A percentile compares a stretch with the other conserved stretches of the same genome.
phyloP scores from a whole-genome alignment of 2,888 invertebrate species.

The Allolobophora icterica region DNA sequence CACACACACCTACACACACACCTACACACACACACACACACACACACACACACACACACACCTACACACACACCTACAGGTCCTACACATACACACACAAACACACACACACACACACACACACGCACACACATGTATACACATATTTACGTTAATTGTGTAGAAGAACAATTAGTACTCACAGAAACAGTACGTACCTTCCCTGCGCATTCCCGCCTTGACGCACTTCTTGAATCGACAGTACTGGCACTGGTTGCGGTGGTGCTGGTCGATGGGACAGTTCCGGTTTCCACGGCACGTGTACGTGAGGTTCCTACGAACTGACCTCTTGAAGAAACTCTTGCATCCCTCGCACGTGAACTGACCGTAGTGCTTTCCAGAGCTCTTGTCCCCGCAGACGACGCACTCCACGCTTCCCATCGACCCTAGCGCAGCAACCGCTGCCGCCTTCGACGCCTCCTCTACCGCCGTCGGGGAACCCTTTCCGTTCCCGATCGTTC shows the following conservation, averaged over 20 bases:
- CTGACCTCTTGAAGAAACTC: constrained; percentile 98
- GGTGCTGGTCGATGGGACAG: constrained; percentile 98
- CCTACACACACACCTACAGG: too few relatives aligned
- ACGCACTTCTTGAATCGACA: constrained; percentile 98
- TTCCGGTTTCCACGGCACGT: constrained; percentile 95
- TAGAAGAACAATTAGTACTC: constrained; percentile 20
- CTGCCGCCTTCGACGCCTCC: background rate
- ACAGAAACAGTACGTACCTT: constrained; percentile 78
- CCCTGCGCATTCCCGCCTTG: constrained; percentile 99
- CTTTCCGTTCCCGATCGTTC: background rate
- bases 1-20: too few relatives aligned
- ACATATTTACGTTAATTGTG: background rate
- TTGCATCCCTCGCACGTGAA: constrained; percentile 96
- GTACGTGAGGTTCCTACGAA: constrained; percentile 94
- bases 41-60: too few relatives aligned
- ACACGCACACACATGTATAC: background rate
- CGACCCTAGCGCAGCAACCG: background rate
- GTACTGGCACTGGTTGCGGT: constrained; percentile 98
- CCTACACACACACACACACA: too few relatives aligned
- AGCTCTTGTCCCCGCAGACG: constrained; percentile 97
- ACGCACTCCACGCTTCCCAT: constrained; percentile 80
- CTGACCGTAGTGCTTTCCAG: constrained; percentile 98
- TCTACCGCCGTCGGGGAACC: background rate
- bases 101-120: too few relatives aligned
- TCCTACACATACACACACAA: background rate